Evolutionary conservation across 2,888 invertebrate species (phyloP).

Genomic region (Deroplatys truncata): DNA sequence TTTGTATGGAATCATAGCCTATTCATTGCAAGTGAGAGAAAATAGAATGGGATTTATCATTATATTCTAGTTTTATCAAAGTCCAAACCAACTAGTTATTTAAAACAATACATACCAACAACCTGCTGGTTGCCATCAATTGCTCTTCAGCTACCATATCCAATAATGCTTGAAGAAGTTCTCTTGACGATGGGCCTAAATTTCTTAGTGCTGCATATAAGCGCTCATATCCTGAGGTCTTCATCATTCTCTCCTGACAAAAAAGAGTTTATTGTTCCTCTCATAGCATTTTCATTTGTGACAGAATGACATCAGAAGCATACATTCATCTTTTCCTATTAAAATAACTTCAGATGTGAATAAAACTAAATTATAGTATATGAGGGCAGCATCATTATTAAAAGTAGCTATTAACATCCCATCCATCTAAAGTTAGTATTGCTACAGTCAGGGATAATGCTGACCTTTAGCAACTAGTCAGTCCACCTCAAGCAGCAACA

Average conservation of each 20-base stretch:
- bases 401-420: background rate
- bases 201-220: constrained; percentile 43
- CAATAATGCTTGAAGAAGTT: constrained; percentile 47
- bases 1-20: no score
- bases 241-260: constrained; percentile 40
- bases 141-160: constrained; percentile 46
- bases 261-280: background rate
- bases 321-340: no score
- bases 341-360: no score
- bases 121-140: background rate
- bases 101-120: background rate
- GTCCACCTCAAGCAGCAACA: no score
- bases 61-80: no score
- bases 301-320: no score
- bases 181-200: constrained; percentile 46
- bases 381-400: background rate
- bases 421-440: no score
- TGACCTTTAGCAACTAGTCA: no score
- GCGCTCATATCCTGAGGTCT: constrained; percentile 41
- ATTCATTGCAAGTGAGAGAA: no score
- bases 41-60: no score
- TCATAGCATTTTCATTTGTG: no score
- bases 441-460: no score
- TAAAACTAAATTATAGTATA: background rate
- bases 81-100: background rate